Evolutionary conservation across 2,797 vertebrate genomes (phyloP).

Genomic region (Psittacula echo): DNA sequence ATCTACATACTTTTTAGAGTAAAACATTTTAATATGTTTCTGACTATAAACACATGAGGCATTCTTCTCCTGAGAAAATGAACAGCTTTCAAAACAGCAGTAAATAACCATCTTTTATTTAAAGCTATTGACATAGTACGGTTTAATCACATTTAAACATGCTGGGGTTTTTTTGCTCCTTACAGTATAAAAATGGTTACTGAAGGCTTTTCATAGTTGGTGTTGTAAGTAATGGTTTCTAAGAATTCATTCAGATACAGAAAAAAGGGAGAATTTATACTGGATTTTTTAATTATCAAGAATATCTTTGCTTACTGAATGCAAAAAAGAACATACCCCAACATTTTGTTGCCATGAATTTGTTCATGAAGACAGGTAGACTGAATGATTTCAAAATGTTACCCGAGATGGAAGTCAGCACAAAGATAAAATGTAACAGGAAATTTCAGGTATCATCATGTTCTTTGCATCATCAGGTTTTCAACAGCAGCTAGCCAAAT

Average conservation of each 20-base stretch:
- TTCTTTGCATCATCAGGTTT: not conserved
- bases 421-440: not conserved
- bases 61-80: constrained; percentile 36
- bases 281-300: not conserved
- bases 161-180: not conserved
- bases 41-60: not conserved
- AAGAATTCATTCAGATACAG: not conserved
- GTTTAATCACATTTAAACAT: not conserved
- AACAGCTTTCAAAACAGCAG: constrained; percentile 10
- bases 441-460: not conserved
- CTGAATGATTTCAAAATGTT: not conserved
- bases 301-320: not conserved
- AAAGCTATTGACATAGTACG: not conserved
- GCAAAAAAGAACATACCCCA: not conserved
- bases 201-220: not conserved
- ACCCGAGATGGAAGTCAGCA: not conserved
- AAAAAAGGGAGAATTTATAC: not conserved
- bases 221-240: not conserved
- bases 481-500: not conserved
- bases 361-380: not conserved
- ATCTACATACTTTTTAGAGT: not conserved
- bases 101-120: constrained; percentile 5
- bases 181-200: not conserved
- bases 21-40: constrained; percentile 6
- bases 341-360: not conserved